Evolutionary conservation across 1,140 invertebrate genomes (phyloP), one percentile per base, ranked within the genome.

Genomic region (Telenomus remus): DNA sequence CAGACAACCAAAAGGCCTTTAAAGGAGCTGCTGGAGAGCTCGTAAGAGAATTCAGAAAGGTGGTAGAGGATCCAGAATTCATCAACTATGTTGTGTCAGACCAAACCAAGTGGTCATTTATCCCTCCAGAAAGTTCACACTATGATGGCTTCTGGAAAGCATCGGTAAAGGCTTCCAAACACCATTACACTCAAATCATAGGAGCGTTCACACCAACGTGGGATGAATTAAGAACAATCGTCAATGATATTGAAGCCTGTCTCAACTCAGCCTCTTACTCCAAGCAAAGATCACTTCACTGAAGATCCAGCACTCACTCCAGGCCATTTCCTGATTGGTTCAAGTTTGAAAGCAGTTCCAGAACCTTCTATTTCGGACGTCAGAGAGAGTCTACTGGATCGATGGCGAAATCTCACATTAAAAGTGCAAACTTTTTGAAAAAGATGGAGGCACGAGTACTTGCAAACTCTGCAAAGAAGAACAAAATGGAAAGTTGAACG

Each of bases 1-100:
- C 39, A 43, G n/a, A n/a, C 8, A 8, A 43, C 39, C 6, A 43
- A 43, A n/a, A n/a, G n/a, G n/a, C n/a, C 11, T 54, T 54, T n/a
- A 10, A 19, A 3, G 37, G 51, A 0, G 51, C 27, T 9, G 51
- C 39, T n/a, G 4, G 7, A 7, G 51, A 54, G 6, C 11, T 54
- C 8, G 39, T n/a, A 3, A 11, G 4, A 8, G 8, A 9, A 11
- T n/a, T n/a, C n/a, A n/a, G n/a, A n/a, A n/a, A n/a, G n/a, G n/a
- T n/a, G n/a, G n/a, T 8, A 9, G 4, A n/a, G n/a, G 39, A 43
- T 43, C 3, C 39, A 9, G 11, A 43, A 11, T n/a, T 43, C 11
- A 7, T 11, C 6, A 43, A 43, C 11, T 9, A 4, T n/a, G 4
- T 43, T 4, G 39, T n/a, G 8, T 14, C 3, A 19, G 11, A n/a